A percentile compares a stretch with the other conserved stretches of the same genome.
phyloP scores from a whole-genome alignment of 2,888 invertebrate species.

The Erpobdella octoculata region DNA sequence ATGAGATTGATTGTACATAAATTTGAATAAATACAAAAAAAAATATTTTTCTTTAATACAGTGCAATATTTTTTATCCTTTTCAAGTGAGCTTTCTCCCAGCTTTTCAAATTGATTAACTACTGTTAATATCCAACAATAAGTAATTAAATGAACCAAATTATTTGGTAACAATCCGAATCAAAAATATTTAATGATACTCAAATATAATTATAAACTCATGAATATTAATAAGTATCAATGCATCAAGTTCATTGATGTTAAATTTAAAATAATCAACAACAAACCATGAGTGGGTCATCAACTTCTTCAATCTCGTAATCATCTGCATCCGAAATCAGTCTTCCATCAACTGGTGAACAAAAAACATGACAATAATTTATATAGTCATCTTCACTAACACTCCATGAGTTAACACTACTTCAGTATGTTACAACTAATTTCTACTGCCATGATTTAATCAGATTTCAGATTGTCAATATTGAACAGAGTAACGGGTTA shows the following conservation, averaged over 20 bases:
- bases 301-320: conserved; percentile 25
- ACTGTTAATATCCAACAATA: too few relatives aligned
- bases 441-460: not conserved
- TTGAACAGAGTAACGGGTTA: not conserved
- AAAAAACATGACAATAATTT: not conserved
- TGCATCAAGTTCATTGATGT: too few relatives aligned
- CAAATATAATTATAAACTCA: too few relatives aligned
- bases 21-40: too few relatives aligned
- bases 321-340: conserved; percentile 30
- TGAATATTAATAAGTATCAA: too few relatives aligned
- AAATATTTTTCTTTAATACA: too few relatives aligned
- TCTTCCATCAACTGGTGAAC: conserved; percentile 31
- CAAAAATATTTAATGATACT: not conserved
- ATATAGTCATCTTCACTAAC: not conserved
- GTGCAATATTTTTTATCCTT: too few relatives aligned
- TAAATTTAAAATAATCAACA: too few relatives aligned
- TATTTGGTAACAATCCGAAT: not conserved
- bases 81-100: too few relatives aligned
- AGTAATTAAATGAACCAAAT: not conserved
- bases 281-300: conserved; percentile 11
- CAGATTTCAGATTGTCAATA: not conserved
- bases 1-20: too few relatives aligned
- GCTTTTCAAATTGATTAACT: too few relatives aligned
- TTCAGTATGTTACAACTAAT: not conserved
- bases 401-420: not conserved